phyloP scores from a whole-genome alignment of 2,888 invertebrate species.

The Kuschelorhynchus macadamiae region DNA sequence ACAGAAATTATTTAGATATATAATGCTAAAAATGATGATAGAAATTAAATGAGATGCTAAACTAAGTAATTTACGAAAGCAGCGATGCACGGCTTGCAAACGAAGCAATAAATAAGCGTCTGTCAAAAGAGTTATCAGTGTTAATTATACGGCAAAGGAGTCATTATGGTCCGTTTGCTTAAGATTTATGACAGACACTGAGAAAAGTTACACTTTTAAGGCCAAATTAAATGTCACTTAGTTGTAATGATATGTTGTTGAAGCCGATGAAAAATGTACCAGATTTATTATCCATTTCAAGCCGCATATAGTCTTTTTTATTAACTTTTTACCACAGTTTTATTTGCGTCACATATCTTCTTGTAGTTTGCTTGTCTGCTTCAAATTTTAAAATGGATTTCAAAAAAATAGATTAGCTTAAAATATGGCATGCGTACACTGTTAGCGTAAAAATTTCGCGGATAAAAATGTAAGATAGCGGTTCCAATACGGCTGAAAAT shows the following conservation, averaged over 20 bases:
- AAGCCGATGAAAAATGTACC: no score
- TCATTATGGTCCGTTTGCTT: constrained; percentile 16
- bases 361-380: no score
- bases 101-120: constrained; percentile 20
- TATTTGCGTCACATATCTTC: no score
- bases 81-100: constrained; percentile 15
- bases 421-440: no score
- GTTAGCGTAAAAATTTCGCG: no score
- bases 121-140: constrained; percentile 20
- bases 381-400: no score
- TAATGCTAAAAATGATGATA: constrained; percentile 6
- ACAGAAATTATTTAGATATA: constrained; percentile 18
- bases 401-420: no score
- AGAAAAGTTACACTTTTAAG: constrained; percentile 16
- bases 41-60: constrained; percentile 17
- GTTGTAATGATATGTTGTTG: neutral
- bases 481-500: no score
- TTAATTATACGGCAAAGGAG: constrained; percentile 33
- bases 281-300: no score
- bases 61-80: constrained; percentile 23
- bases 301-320: no score
- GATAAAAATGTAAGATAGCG: no score
- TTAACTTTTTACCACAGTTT: no score
- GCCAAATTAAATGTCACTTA: constrained; percentile 14
- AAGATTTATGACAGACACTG: neutral